Percentiles rank a stretch among this genome's conserved stretches.
Evolutionary conservation across 2,113 vertebrate species (phyloP).

Genomic region (Pycnonotus jocosus): DNA sequence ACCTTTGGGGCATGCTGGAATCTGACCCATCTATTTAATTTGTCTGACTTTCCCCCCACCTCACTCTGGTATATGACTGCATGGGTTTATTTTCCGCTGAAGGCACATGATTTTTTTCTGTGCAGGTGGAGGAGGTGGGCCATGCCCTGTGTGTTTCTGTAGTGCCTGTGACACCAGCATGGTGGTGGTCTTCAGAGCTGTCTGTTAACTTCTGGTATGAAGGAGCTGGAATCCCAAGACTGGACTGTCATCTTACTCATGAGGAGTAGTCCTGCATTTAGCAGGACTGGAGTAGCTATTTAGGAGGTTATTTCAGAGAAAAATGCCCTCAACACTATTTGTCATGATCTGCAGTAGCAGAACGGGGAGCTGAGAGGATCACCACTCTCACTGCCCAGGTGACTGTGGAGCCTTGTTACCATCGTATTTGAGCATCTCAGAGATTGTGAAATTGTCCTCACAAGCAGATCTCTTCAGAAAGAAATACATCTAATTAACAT

Average conservation of each 20-base stretch:
- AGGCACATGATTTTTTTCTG: neutral
- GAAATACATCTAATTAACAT: neutral
- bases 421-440: neutral
- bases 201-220: neutral
- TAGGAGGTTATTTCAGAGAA: neutral
- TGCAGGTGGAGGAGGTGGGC: neutral
- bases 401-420: neutral
- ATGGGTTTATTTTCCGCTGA: neutral
- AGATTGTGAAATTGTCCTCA: neutral
- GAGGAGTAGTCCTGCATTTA: neutral
- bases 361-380: neutral
- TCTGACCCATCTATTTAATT: neutral
- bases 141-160: neutral
- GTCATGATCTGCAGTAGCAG: neutral
- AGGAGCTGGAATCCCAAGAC: neutral
- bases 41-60: neutral
- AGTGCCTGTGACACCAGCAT: fast-evolving
- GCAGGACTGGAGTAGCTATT: neutral
- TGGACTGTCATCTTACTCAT: neutral
- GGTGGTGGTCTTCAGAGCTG: neutral
- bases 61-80: conserved; percentile 1
- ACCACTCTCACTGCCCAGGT: neutral
- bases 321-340: neutral
- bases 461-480: neutral
- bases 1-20: neutral